A percentile compares a stretch with the other conserved stretches of the same genome.
Evolutionary conservation across 2,888 invertebrate species (phyloP).

Genomic region (Plebejus argus): DNA sequence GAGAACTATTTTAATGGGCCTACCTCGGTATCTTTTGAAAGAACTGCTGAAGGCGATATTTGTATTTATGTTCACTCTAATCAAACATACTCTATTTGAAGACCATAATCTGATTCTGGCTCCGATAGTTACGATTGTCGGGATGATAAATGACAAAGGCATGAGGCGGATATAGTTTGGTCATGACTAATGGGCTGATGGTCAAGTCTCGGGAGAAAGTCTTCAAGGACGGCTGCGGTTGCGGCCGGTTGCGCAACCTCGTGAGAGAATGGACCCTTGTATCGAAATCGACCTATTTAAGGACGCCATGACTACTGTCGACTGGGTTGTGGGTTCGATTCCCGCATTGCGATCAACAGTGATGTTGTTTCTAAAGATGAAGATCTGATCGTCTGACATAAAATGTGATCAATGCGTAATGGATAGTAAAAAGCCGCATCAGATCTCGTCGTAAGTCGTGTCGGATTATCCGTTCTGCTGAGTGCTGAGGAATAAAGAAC

Average conservation of each 20-base stretch:
- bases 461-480: too few species aligned
- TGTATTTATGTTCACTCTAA: neutral
- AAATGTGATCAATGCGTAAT: too few species aligned
- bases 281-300: slow-evolving; percentile 62
- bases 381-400: neutral
- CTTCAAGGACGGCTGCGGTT: slow-evolving; percentile 76
- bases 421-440: too few species aligned
- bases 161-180: slow-evolving; percentile 17
- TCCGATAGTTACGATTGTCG: neutral
- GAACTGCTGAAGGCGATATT: neutral
- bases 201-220: slow-evolving; percentile 51
- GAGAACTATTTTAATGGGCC: neutral
- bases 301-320: slow-evolving; percentile 49
- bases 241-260: slow-evolving; percentile 60
- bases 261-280: slow-evolving; percentile 62
- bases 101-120: neutral
- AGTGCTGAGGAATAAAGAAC: too few species aligned
- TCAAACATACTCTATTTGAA: slow-evolving; percentile 1
- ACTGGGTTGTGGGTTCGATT: neutral
- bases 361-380: neutral
- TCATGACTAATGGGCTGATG: slow-evolving; percentile 50
- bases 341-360: neutral
- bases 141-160: neutral
- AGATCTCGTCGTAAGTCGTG: too few species aligned
- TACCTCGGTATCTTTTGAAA: neutral